Evolutionary conservation across 2,888 invertebrate species (phyloP), one percentile per base, ranked within the genome.

Genomic region (Erynnis tages): DNA sequence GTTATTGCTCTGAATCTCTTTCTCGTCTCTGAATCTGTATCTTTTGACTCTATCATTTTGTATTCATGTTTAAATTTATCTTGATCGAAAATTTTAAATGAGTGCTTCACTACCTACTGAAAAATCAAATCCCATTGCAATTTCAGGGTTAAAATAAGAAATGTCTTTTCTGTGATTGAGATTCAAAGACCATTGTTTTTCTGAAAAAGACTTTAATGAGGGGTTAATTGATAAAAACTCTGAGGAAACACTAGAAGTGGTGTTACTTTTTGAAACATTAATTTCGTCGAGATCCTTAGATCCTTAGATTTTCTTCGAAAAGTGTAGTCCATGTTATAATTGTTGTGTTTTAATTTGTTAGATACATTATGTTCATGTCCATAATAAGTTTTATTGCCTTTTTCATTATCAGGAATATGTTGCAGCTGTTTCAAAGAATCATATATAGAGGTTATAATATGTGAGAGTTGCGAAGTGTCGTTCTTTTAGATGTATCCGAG

Each of bases 401-500:
- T 2, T 44, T 34, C 13, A 17, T 11, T 2, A 8, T 7, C 7
- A 19, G 43, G 5, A 11, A 43, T 19, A 27, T 19, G 3, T 4
- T 21, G 29, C 14, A 48, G 19, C 21, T 48, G 48, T 40, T 48
- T 40, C 14, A 38, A 21, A 14, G 11, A 29, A 29, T 29, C 23
- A 23, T 21, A 16, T 14, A 25, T 32, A 16, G 23, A 11, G 17
- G 40, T 37, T 30, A 13, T n/a, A n/a, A n/a, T n/a, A n/a, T 30
- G 19, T 16, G 32, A 34, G 21, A 7, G 8, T 35, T 11, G 10
- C 13, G 14, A 4, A 2, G 21, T 37, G 59, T 60, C 54, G 60
- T 56, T 60, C 68, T 72, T 60, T 69, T 67, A 63, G 67, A 63
- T 57, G 62, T 61, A 57, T 69, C 66, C 58, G 66, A 65, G 65